These are phyloP conservation scores for Heterocephalus glaber DNA, from an alignment of 2,113 vertebrate species.

Conservation along the genomic window DNA sequence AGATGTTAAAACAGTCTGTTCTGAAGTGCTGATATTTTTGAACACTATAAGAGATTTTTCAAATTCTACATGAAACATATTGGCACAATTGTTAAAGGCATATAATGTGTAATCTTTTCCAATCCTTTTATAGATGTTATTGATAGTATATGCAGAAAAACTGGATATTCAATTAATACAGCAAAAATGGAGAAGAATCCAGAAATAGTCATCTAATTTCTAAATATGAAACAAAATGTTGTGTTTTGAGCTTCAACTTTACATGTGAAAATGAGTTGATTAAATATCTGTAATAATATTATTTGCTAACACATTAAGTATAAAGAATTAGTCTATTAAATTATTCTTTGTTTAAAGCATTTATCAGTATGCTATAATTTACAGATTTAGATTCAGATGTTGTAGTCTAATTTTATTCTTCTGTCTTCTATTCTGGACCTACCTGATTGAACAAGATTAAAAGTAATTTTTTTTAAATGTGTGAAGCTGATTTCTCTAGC, in stretches of 20 bases:
- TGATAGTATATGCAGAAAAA: slow-evolving; percentile 56
- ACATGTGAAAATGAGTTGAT: slow-evolving; percentile 27
- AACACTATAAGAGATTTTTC: slow-evolving; percentile 81
- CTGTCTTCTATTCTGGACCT: slow-evolving; percentile 8
- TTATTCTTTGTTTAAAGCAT: slow-evolving; percentile 38
- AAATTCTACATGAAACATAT: slow-evolving; percentile 83
- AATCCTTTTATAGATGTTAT: slow-evolving; percentile 23
- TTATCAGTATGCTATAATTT: slow-evolving; percentile 7
- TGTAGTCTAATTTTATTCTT: slow-evolving; percentile 13
- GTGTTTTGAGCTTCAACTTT: slow-evolving; percentile 58
- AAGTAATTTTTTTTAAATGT: slow-evolving; percentile 16
- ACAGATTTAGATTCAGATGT: slow-evolving; percentile 43
- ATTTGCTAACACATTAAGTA: slow-evolving; percentile 44
- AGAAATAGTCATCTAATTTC: slow-evolving; percentile 63
- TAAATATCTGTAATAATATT: slow-evolving; percentile 42
- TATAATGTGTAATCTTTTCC: slow-evolving; percentile 66
- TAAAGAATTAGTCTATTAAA: slow-evolving; percentile 12
- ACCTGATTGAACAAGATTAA: slow-evolving; percentile 19
- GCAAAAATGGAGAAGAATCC: slow-evolving; percentile 45
- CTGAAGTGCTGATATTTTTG: slow-evolving; percentile 87
- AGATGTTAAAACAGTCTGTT: slow-evolving; percentile 92
- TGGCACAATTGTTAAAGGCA: slow-evolving; percentile 77
- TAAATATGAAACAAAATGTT: slow-evolving; percentile 56
- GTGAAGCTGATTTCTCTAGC: slow-evolving; percentile 18
- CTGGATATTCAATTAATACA: slow-evolving; percentile 56